These are phyloP conservation scores for Channa argus DNA, from an alignment of 2,113 vertebrate species.

Conservation along the genomic window DNA sequence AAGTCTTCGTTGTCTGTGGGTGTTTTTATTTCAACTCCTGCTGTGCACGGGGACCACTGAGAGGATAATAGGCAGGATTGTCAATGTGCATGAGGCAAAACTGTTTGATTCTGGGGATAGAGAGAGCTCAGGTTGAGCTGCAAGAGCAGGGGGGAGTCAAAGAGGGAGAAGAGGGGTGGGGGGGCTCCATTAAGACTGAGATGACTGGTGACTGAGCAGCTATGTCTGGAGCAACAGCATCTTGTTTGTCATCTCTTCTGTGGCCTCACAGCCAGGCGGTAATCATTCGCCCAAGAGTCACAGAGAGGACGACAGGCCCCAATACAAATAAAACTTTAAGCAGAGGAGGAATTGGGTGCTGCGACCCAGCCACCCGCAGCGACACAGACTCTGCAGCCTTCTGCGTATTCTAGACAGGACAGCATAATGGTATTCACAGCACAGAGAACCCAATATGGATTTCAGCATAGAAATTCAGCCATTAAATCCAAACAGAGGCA, in stretches of 20 bases:
- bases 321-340: constrained; percentile 37
- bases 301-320: constrained; percentile 13
- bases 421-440: constrained; percentile 55
- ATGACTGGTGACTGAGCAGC: constrained; percentile 43
- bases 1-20: constrained; percentile 48
- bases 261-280: constrained; percentile 43
- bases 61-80: constrained; percentile 65
- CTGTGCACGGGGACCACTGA: constrained; percentile 37
- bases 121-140: constrained; percentile 48
- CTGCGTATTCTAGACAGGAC: constrained; percentile 45
- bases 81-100: constrained; percentile 57
- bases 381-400: constrained; percentile 40
- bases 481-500: constrained; percentile 59
- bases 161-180: background rate
- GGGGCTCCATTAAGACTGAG: constrained; percentile 28
- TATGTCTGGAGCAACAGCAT: constrained; percentile 30
- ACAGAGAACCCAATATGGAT: constrained; percentile 63
- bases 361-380: constrained; percentile 33
- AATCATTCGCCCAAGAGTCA: constrained; percentile 49
- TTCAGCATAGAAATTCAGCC: constrained; percentile 60
- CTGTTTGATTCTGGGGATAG: constrained; percentile 58
- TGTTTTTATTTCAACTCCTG: constrained; percentile 54
- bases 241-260: constrained; percentile 64
- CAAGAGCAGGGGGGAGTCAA: background rate
- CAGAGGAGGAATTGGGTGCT: constrained; percentile 27